phyloP scores from a whole-genome alignment of 2,888 invertebrate genomes.

The Noctua fimbriata region DNA sequence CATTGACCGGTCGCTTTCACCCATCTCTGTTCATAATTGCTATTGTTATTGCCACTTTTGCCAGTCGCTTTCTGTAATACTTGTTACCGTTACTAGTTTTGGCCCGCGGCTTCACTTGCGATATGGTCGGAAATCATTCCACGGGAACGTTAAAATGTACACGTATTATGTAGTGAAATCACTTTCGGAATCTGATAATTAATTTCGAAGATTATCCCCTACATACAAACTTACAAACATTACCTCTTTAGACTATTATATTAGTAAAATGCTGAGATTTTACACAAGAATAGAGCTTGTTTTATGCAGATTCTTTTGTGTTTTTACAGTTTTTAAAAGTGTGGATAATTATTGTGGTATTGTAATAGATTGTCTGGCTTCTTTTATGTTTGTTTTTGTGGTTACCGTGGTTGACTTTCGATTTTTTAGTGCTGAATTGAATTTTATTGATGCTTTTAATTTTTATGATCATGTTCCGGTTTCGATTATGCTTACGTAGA shows the following conservation, averaged over 20 bases:
- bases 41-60: slow-evolving; percentile 46
- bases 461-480: slow-evolving; percentile 12
- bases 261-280: slow-evolving; percentile 19
- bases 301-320: slow-evolving; percentile 34
- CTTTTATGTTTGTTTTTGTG: slow-evolving; percentile 29
- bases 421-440: slow-evolving; percentile 20
- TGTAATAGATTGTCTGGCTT: slow-evolving; percentile 18
- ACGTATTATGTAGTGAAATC: too few species aligned
- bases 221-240: not conserved
- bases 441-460: slow-evolving; percentile 17
- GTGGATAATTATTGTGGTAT: slow-evolving; percentile 43
- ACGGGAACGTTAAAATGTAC: not conserved
- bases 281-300: slow-evolving; percentile 20
- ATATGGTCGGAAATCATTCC: not conserved
- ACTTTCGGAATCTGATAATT: not conserved
- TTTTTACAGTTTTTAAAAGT: slow-evolving; percentile 45
- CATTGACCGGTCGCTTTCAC: slow-evolving; percentile 81
- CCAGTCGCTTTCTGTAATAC: slow-evolving; percentile 35
- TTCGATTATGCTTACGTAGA: not conserved
- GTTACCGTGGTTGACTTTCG: slow-evolving; percentile 30
- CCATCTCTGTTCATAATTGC: slow-evolving; percentile 62
- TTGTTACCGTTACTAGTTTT: slow-evolving; percentile 19
- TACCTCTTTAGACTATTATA: not conserved
- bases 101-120: not conserved
- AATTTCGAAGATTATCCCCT: not conserved